Percentiles rank a stretch among this genome's conserved stretches.
These are phyloP conservation scores for Eristalis pertinax DNA, from an alignment of 2,888 invertebrate genomes.

Conservation along the genomic window DNA sequence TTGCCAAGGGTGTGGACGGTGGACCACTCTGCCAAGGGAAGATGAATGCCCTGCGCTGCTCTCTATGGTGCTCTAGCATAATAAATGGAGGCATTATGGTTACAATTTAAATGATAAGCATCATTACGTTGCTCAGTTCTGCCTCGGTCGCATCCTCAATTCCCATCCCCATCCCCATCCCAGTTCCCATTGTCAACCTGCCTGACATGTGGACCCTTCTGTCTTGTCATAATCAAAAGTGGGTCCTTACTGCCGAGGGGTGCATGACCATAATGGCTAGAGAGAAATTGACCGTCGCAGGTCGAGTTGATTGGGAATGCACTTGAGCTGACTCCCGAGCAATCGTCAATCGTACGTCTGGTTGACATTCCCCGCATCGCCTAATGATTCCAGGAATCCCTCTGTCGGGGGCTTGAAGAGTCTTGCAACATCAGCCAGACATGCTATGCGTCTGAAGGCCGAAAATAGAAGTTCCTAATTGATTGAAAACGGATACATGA, in stretches of 20 bases:
- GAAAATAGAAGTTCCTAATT: not conserved
- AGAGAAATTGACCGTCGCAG: not conserved
- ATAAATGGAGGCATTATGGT: slow-evolving; percentile 35
- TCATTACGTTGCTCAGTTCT: slow-evolving; percentile 38
- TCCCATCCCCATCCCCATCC: not conserved
- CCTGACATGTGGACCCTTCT: slow-evolving; percentile 5
- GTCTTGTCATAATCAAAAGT: not conserved
- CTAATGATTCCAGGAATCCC: not conserved
- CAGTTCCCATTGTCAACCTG: too few species aligned
- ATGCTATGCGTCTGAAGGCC: not conserved
- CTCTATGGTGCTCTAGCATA: slow-evolving; percentile 18
- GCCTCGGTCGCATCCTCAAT: not conserved
- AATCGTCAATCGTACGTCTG: not conserved
- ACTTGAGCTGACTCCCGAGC: not conserved
- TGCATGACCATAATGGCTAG: too few species aligned
- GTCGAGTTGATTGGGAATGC: not conserved
- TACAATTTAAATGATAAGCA: slow-evolving; percentile 48
- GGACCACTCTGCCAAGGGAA: not conserved
- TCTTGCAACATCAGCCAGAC: not conserved
- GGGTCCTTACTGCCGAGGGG: not conserved
- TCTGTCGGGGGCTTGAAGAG: not conserved
- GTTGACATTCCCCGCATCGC: not conserved
- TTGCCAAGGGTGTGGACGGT: slow-evolving; percentile 1
- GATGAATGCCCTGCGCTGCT: slow-evolving; percentile 23
- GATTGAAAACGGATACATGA: not conserved